These are phyloP conservation scores for Mya arenaria DNA, from an alignment of 1,140 invertebrate genomes.

Conservation along the genomic window DNA sequence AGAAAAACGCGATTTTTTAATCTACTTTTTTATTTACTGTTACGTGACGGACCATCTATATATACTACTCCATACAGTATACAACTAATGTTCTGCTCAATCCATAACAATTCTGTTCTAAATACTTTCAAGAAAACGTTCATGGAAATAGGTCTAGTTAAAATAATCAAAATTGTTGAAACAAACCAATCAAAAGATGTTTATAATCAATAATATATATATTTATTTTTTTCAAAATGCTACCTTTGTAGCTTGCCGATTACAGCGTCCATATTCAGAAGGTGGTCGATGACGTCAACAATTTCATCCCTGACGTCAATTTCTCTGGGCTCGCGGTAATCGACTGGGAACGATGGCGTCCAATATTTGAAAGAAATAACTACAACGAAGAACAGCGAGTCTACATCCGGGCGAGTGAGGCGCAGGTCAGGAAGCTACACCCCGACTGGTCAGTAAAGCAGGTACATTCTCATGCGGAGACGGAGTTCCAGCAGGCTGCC, in stretches of 20 bases:
- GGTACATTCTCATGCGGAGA: slow-evolving; percentile 57
- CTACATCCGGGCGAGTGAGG: slow-evolving; percentile 63
- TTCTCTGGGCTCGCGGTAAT: slow-evolving; percentile 88
- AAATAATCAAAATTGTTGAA: too few species aligned
- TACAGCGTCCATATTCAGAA: slow-evolving; percentile 77
- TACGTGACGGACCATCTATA: too few species aligned
- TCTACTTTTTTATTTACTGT: too few species aligned
- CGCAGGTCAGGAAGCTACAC: slow-evolving; percentile 63
- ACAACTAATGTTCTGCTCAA: too few species aligned
- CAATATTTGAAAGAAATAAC: slow-evolving; percentile 83
- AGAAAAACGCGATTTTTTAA: too few species aligned
- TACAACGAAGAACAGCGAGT: slow-evolving; percentile 84
- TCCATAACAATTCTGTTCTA: too few species aligned
- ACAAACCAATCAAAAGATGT: too few species aligned
- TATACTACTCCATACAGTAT: too few species aligned
- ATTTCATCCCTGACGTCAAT: slow-evolving; percentile 54
- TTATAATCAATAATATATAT: too few species aligned
- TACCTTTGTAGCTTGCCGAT: slow-evolving; percentile 60
- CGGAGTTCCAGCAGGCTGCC: slow-evolving; percentile 68
- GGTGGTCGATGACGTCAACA: slow-evolving; percentile 31
- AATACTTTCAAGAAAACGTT: too few species aligned
- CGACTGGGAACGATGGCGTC: slow-evolving; percentile 92
- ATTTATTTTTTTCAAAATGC: too few species aligned
- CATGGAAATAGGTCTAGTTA: too few species aligned
- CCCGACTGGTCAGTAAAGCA: slow-evolving; percentile 58